Base-by-base conservation (phyloP, 1,140 invertebrate genomes). In the Planococcus citri region DNA sequence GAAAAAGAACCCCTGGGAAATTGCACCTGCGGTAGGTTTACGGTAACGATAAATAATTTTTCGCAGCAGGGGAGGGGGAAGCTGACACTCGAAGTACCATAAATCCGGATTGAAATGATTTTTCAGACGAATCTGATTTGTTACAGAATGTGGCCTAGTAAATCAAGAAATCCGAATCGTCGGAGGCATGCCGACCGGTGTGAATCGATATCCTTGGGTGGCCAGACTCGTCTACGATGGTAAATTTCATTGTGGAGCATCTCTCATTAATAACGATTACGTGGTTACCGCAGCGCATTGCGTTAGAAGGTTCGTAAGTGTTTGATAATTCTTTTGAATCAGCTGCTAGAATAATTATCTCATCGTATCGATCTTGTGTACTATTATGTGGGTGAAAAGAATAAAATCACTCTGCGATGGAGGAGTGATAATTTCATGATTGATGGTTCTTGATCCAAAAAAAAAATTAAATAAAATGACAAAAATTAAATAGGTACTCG, bases 231-330 rank as follows among this genome's bases (percentile, higher is more conserved):
- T 91, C 0, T 93, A 93, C 76, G 88, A 92, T 76, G 88, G 89
- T 0, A 89, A 90, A 77, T 92, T 92, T 79, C 91, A 94, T 75
- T 94, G 91, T 74, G 90, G 91, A n/a, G 90, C 86, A n/a, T 90
- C 89, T 20, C 79, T 94, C 4, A 79, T 94, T 27, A 90, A 88
- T 57, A 85, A 87, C 74, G 82, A 84, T 74, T 86, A 84, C 74
- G 82, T 87, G 51, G 76, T 87, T 67, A 87, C 85, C 0, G 86
- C 86, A 8, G 86, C 85, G 8, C 86, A 87, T 75, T 87, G 86
- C 74, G 80, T 87, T 51, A 78, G 84, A 75, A 83, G 80, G 85
- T 86, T 33, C 29, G 29, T 33, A n/a, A n/a, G n/a, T n/a, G n/a
- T n/a, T n/a, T 78, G 78, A 72, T 74, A 21, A 51, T 67, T 69